Conservation (phyloP, 2,113 vertebrate species). For the Hippopotamus amphibius region DNA sequence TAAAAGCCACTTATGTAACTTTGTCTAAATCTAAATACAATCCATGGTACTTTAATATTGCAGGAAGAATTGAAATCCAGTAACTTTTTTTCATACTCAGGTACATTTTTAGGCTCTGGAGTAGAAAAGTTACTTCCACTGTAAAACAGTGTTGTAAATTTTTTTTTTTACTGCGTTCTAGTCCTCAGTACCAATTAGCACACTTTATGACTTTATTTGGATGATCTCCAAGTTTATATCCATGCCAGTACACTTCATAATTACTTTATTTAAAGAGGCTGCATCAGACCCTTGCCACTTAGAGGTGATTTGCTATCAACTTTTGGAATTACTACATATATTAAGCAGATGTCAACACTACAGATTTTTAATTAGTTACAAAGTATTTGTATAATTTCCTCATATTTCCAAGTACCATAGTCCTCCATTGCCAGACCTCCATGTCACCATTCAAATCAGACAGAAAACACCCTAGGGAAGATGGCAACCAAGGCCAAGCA, state of each 20-base stretch:
- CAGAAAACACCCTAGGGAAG: conserved; percentile 11
- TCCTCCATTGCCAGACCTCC: conserved; percentile 65
- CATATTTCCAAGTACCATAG: conserved; percentile 53
- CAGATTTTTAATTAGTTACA: conserved; percentile 82
- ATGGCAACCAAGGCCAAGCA: background rate
- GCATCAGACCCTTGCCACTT: conserved; percentile 73
- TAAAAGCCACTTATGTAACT: conserved; percentile 48
- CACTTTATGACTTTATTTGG: conserved; percentile 86
- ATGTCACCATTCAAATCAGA: conserved; percentile 63
- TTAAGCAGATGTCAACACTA: conserved; percentile 83
- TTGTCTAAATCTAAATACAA: background rate
- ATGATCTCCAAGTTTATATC: conserved; percentile 82
- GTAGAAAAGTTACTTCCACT: conserved; percentile 80
- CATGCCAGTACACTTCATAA: conserved; percentile 80
- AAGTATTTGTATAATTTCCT: conserved; percentile 76
- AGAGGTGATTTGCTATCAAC: conserved; percentile 72
- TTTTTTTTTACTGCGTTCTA: conserved; percentile 80
- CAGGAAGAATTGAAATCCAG: conserved; percentile 60
- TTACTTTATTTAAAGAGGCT: conserved; percentile 84
- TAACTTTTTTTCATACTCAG: conserved; percentile 67
- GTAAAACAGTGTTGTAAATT: conserved; percentile 81
- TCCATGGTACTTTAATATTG: conserved; percentile 56
- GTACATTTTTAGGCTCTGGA: conserved; percentile 77
- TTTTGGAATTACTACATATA: conserved; percentile 76
- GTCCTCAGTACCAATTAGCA: conserved; percentile 84